These are phyloP conservation scores for Chrysoperla carnea DNA, from an alignment of 1,140 invertebrate genomes.

Conservation along the genomic window DNA sequence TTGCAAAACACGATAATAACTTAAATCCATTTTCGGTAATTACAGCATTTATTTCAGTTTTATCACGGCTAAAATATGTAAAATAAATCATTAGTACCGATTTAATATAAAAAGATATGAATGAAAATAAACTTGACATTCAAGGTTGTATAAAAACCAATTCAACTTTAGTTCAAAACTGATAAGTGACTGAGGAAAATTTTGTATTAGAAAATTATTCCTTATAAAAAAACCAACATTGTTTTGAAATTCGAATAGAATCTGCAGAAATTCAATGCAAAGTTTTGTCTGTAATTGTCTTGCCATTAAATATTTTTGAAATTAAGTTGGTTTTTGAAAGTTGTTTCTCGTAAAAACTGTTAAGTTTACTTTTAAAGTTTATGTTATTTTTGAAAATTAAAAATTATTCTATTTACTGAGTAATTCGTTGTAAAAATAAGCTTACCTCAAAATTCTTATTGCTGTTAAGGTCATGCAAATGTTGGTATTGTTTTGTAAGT, in stretches of 20 bases:
- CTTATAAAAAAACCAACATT: too few species aligned
- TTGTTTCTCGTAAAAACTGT: too few species aligned
- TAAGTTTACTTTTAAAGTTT: too few species aligned
- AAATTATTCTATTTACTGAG: too few species aligned
- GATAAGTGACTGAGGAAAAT: constrained; percentile 3
- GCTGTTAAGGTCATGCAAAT: constrained; percentile 21
- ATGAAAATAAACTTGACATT: background rate
- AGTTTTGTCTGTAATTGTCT: too few species aligned
- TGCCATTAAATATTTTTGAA: too few species aligned
- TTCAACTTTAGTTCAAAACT: constrained; percentile 2
- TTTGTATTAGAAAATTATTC: too few species aligned
- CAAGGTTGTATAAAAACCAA: constrained; percentile 6
- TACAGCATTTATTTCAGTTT: constrained; percentile 47
- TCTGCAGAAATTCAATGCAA: too few species aligned
- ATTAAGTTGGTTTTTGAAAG: too few species aligned
- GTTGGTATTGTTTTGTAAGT: constrained; percentile 23
- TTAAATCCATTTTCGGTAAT: constrained; percentile 46
- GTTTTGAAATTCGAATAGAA: too few species aligned
- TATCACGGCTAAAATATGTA: constrained; percentile 44
- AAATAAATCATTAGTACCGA: too few species aligned
- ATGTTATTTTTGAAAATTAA: too few species aligned
- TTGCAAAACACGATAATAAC: constrained; percentile 41
- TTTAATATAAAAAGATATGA: background rate
- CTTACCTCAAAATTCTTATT: constrained; percentile 36
- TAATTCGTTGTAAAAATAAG: constrained; percentile 1